These are phyloP conservation scores for Hozukius guyotensis DNA, from an alignment of 2,797 vertebrate genomes.

Conservation along the genomic window DNA sequence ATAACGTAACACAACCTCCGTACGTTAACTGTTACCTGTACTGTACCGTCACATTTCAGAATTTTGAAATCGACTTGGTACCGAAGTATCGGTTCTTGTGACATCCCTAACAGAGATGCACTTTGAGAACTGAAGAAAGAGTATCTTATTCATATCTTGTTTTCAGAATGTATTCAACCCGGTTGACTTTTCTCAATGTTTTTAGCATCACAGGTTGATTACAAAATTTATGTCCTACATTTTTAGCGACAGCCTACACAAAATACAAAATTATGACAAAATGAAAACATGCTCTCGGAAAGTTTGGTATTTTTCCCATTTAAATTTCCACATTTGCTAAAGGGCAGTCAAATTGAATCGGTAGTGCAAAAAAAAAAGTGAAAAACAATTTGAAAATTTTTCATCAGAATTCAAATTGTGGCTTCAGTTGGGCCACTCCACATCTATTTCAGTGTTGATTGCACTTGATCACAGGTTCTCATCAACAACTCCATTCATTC, in stretches of 20 bases:
- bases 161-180: too few relatives aligned
- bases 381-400: not conserved
- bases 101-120: not conserved
- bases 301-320: not conserved
- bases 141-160: too few relatives aligned
- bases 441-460: conserved; percentile 17
- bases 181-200: not conserved
- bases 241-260: not conserved
- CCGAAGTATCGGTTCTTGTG: not conserved
- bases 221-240: not conserved
- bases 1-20: too few relatives aligned
- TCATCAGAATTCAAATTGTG: too few relatives aligned
- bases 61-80: too few relatives aligned
- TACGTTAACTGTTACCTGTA: too few relatives aligned
- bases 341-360: conserved; percentile 9
- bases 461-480: conserved; percentile 2
- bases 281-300: not conserved
- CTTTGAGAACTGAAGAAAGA: too few relatives aligned
- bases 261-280: not conserved
- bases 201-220: not conserved
- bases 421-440: too few relatives aligned
- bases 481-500: conserved; percentile 8
- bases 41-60: too few relatives aligned
- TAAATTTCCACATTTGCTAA: conserved; percentile 10
- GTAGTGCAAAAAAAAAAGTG: not conserved